Evolutionary conservation across 2,113 vertebrate species (phyloP), one percentile per base, ranked within the genome.

Genomic region (Toxotes jaculatrix): DNA sequence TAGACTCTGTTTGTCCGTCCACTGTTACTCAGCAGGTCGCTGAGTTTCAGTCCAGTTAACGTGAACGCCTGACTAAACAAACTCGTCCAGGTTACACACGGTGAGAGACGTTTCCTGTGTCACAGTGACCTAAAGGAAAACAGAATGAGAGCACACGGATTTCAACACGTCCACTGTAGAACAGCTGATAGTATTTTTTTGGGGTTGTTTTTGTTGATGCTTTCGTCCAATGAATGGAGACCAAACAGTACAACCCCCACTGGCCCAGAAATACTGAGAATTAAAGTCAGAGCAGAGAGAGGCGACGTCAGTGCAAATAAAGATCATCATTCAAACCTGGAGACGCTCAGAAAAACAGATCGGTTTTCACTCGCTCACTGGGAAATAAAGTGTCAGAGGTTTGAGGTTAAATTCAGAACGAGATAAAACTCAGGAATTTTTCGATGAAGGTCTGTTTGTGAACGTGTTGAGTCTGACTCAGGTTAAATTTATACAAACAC

Each of bases 111-210:
- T 27, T 70, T 62, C 43, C 65, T 61, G 36, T 56, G 73, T 80
- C 55, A 51, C 59, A 11, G 71, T 62, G 77, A 79, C 77, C 73
- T 27, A 0, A 43, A 14, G 23, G 4, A 23, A 57, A 72, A 77
- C n/a, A 53, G 7, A n/a, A 53, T n/a, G 21, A 53, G 21, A 53
- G 51, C 34, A 53, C 10, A 21, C 42, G 19, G 34, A 14, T 78
- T 84, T 16, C 78, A n/a, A 77, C 60, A 77, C 13, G 43, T 79
- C 74, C 62, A 74, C 62, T 36, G 12, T 23, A 12, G 6, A 40
- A 1, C 2, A 57, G 9, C 17, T 71, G n/a, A 56, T 45, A 73
- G 71, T 64, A 67, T 68, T 82, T 62, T 43, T 61, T 56, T 11
- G 1, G 7, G 3, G 10, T 11, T 69, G 63, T 55, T 67, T 17